phyloP scores from a whole-genome alignment of 2,888 invertebrate species.

The Hypselothyrea guttata region DNA sequence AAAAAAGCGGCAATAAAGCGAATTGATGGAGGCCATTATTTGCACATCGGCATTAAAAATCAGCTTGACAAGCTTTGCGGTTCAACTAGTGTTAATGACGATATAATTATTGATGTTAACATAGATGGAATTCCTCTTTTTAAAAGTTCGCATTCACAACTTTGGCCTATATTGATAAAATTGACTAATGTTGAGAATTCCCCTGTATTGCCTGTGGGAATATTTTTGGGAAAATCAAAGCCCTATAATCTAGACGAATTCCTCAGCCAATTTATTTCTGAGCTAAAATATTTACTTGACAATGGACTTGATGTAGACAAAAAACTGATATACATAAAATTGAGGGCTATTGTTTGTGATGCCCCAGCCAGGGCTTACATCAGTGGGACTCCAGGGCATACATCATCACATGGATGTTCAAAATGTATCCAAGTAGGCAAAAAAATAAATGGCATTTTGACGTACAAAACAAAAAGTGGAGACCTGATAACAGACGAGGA shows the following conservation, averaged over 20 bases:
- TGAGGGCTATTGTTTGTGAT: constrained; percentile 1
- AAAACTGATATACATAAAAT: not conserved
- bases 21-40: constrained; percentile 1
- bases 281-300: not conserved
- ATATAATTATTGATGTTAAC: constrained; percentile 1
- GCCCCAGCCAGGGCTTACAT: constrained; percentile 1
- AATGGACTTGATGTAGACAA: not conserved
- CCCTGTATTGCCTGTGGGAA: constrained; percentile 1
- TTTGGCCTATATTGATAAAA: not conserved
- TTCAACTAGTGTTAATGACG: not conserved
- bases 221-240: constrained; percentile 6
- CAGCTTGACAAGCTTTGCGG: not conserved
- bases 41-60: not conserved
- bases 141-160: not conserved
- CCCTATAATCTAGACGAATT: not conserved
- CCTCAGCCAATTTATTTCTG: not conserved
- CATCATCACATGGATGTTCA: constrained; percentile 6
- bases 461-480: not conserved
- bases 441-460: constrained; percentile 3
- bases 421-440: not conserved
- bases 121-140: constrained; percentile 5
- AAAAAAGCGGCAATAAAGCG: constrained; percentile 1
- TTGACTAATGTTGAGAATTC: not conserved
- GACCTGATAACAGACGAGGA: not conserved
- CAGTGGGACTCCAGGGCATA: constrained; percentile 8